These are phyloP conservation scores for Cassiopea xamachana DNA, from an alignment of 30 jellyfish, hydroid and myxozoan species.

Conservation along the genomic window DNA sequence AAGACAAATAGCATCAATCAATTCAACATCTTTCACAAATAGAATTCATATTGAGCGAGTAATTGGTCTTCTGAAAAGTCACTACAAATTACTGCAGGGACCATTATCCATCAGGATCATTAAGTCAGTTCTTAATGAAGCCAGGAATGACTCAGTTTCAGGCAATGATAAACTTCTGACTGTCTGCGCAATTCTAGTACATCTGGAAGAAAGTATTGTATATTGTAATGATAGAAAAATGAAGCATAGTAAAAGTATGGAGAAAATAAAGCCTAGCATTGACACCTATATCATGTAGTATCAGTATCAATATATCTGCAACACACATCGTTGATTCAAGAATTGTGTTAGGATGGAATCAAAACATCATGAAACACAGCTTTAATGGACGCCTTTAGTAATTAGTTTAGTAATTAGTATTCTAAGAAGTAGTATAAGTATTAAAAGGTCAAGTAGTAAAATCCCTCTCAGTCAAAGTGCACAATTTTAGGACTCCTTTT, in stretches of 20 bases:
- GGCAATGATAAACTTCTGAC: not conserved
- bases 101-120: not conserved
- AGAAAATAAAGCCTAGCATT: not conserved
- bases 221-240: not conserved
- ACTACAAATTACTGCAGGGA: not conserved
- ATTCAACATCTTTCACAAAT: constrained; percentile 42
- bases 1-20: constrained; percentile 46
- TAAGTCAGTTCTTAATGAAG: not conserved
- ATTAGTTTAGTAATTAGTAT: no score
- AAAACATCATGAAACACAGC: no score
- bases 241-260: not conserved
- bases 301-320: no score
- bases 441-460: no score
- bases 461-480: not conserved
- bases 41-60: constrained; percentile 54
- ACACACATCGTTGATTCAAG: no score
- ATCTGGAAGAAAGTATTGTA: not conserved
- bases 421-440: no score
- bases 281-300: no score
- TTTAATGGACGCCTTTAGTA: no score
- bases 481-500: not conserved
- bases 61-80: not conserved
- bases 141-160: not conserved
- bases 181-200: constrained; percentile 7
- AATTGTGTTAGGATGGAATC: no score